phyloP scores from a whole-genome alignment of 2,797 vertebrate genomes.

The Peromyscus eremicus region DNA sequence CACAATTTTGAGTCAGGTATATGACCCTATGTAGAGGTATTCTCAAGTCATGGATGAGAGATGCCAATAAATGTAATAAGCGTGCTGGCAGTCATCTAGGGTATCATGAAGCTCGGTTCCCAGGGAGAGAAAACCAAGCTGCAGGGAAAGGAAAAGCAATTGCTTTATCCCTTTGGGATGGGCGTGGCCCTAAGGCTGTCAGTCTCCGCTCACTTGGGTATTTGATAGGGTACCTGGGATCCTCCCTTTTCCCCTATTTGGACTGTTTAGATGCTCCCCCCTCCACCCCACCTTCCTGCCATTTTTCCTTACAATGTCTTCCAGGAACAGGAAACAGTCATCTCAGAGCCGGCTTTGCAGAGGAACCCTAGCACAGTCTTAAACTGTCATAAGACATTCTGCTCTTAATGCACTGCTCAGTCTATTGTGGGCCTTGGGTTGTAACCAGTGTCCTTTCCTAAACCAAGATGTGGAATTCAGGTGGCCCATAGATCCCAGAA shows the following conservation, averaged over 20 bases:
- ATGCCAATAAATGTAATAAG: neutral
- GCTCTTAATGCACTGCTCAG: neutral
- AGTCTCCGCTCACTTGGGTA: neutral
- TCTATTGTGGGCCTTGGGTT: neutral
- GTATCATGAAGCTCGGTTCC: neutral
- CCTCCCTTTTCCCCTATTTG: neutral
- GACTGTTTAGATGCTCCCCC: neutral
- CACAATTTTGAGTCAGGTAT: neutral
- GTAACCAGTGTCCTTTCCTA: neutral
- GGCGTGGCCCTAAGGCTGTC: neutral
- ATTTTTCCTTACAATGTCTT: neutral
- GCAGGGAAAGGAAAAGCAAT: neutral
- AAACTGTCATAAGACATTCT: neutral
- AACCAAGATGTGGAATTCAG: neutral
- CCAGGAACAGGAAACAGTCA: neutral
- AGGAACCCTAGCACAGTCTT: neutral
- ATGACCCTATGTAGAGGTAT: neutral
- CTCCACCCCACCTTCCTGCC: neutral
- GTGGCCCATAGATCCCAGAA: neutral
- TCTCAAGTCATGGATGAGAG: neutral
- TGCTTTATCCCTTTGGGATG: neutral
- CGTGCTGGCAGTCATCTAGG: neutral
- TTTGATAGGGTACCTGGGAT: neutral
- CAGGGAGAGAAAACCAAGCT: neutral
- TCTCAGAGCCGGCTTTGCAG: neutral